Evolutionary conservation across 2,113 vertebrate genomes (phyloP).

Genomic region (Pampusana beccarii): DNA sequence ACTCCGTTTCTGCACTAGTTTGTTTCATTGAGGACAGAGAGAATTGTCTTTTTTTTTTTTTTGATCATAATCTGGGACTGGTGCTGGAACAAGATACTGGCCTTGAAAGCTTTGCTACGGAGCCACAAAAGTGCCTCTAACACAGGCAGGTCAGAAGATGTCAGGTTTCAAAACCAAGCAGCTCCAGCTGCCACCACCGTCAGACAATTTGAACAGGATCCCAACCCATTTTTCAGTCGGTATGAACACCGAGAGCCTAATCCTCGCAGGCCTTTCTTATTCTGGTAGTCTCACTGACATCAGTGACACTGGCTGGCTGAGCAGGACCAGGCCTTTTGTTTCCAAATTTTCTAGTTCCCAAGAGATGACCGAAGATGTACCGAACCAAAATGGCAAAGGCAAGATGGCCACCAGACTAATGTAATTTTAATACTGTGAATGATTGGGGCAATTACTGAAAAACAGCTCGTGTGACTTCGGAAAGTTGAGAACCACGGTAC

Average conservation of each 20-base stretch:
- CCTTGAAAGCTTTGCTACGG: not conserved
- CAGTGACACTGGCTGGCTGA: not conserved
- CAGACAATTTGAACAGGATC: not conserved
- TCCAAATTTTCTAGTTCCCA: not conserved
- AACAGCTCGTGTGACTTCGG: not conserved
- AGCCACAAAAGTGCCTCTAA: not conserved
- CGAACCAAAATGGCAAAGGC: constrained; percentile 25
- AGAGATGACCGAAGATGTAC: not conserved
- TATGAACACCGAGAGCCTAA: not conserved
- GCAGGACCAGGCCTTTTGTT: not conserved
- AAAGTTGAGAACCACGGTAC: not conserved
- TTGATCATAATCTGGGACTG: not conserved
- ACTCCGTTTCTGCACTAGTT: not conserved
- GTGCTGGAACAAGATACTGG: not conserved
- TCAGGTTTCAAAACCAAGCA: not conserved
- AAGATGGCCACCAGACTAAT: not conserved
- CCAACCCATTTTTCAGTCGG: not conserved
- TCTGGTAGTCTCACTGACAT: not conserved
- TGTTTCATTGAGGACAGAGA: not conserved
- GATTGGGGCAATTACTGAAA: not conserved
- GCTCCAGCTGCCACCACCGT: not conserved
- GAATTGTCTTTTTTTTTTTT: not conserved
- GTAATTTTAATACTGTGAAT: not conserved
- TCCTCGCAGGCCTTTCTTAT: not conserved
- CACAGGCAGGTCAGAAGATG: not conserved